These are phyloP conservation scores for Drosophila suzukii DNA, from an alignment of 1,140 invertebrate species.

Conservation along the genomic window DNA sequence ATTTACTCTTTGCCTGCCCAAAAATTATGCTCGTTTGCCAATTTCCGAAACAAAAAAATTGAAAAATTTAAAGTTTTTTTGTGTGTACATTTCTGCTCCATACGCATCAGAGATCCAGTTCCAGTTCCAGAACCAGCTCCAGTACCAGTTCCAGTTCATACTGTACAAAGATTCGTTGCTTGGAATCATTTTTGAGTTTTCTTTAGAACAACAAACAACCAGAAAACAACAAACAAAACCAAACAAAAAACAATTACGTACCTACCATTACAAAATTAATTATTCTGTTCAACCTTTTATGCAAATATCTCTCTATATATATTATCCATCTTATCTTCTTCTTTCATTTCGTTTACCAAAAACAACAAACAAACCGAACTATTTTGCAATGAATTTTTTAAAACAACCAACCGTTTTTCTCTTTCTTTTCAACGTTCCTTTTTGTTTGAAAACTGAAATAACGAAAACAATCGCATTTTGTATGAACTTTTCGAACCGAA, in stretches of 20 bases:
- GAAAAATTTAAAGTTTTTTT: slow-evolving; percentile 26
- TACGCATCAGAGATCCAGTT: slow-evolving; percentile 59
- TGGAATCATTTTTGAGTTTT: slow-evolving; percentile 56
- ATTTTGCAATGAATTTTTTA: slow-evolving; percentile 75
- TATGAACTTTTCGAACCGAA: slow-evolving; percentile 49
- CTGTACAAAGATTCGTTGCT: slow-evolving; percentile 76
- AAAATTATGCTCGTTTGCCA: slow-evolving; percentile 45
- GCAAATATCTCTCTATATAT: slow-evolving; percentile 55
- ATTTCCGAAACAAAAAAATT: slow-evolving; percentile 36
- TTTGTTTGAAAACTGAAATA: slow-evolving; percentile 70
- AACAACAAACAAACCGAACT: slow-evolving; percentile 52
- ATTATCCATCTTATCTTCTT: slow-evolving; percentile 54
- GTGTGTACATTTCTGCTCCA: slow-evolving; percentile 39
- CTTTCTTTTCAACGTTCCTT: slow-evolving; percentile 75
- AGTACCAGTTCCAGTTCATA: slow-evolving; percentile 46
- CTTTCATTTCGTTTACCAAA: slow-evolving; percentile 64
- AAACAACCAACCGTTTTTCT: slow-evolving; percentile 75
- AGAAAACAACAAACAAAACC: slow-evolving; percentile 66
- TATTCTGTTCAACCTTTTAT: slow-evolving; percentile 58
- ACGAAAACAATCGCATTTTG: slow-evolving; percentile 48
- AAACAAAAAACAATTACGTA: slow-evolving; percentile 75
- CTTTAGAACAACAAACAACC: slow-evolving; percentile 72
- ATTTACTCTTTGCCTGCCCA: slow-evolving; percentile 32
- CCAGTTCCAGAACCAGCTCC: slow-evolving; percentile 47
- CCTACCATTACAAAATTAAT: slow-evolving; percentile 65